These are phyloP conservation scores for Mobula hypostoma DNA, from an alignment of 2,113 vertebrate species.

Conservation along the genomic window DNA sequence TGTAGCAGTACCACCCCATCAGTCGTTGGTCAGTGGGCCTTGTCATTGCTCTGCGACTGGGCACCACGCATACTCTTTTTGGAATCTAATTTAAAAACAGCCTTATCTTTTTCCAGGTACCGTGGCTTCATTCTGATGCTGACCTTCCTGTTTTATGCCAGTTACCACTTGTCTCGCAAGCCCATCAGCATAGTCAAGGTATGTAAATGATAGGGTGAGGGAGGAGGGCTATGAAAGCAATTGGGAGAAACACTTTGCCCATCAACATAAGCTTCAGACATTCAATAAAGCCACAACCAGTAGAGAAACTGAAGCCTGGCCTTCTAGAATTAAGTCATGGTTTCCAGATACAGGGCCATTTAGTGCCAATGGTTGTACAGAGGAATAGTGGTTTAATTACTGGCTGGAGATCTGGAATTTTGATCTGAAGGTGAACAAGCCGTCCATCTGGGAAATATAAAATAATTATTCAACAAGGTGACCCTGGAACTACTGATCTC, in stretches of 20 bases:
- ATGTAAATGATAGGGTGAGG: constrained; percentile 3
- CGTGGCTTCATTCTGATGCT: constrained; percentile 75
- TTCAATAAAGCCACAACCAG: too few relatives aligned
- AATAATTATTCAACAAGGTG: too few relatives aligned
- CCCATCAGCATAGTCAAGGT: constrained; percentile 97
- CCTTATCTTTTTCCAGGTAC: constrained; percentile 61
- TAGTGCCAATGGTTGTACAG: too few relatives aligned
- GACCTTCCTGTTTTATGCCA: constrained; percentile 85
- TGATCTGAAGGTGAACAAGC: too few relatives aligned
- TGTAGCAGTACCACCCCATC: background rate
- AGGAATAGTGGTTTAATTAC: too few relatives aligned
- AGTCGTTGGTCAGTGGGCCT: background rate
- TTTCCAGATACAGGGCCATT: too few relatives aligned
- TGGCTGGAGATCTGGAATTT: too few relatives aligned
- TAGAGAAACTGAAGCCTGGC: too few relatives aligned
- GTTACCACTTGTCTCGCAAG: constrained; percentile 90
- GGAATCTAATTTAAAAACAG: background rate
- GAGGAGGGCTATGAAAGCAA: background rate
- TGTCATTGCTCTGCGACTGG: background rate
- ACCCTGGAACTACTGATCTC: too few relatives aligned
- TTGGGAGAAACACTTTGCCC: background rate
- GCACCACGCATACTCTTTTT: background rate
- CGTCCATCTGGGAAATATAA: too few relatives aligned
- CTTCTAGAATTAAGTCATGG: too few relatives aligned
- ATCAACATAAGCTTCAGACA: too few relatives aligned